These are phyloP conservation scores for Aeoliscus strigatus DNA, from an alignment of 2,797 vertebrate genomes.

Conservation along the genomic window DNA sequence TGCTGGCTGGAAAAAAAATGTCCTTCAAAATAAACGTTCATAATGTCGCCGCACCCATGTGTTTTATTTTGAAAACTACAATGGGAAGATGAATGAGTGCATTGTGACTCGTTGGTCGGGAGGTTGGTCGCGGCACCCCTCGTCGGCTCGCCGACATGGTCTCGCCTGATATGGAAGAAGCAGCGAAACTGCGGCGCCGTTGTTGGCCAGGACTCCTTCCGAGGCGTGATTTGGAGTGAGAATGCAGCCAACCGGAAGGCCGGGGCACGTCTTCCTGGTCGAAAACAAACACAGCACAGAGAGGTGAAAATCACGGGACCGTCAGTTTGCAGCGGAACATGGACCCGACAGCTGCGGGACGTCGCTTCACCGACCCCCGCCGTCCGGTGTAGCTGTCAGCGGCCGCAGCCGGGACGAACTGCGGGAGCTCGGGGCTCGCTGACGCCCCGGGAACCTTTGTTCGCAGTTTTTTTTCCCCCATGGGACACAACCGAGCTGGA, in stretches of 20 bases:
- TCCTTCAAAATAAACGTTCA: no score
- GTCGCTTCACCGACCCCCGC: conserved; percentile 12
- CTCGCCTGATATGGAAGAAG: conserved; percentile 53
- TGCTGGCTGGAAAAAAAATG: no score
- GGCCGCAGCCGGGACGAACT: conserved; percentile 9
- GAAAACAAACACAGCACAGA: conserved; percentile 31
- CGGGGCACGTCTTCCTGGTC: conserved; percentile 22
- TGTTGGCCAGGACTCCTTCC: conserved; percentile 24
- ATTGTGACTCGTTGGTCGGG: not conserved
- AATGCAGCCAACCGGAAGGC: conserved; percentile 42
- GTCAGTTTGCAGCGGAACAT: conserved; percentile 29
- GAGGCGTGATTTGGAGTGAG: conserved; percentile 46
- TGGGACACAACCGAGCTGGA: conserved; percentile 30
- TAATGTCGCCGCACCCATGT: no score
- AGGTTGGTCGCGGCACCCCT: not conserved
- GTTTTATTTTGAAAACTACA: conserved; percentile 37
- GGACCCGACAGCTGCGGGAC: conserved; percentile 37
- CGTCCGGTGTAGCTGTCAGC: conserved; percentile 24
- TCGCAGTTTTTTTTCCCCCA: conserved; percentile 23
- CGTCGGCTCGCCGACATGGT: conserved; percentile 14
- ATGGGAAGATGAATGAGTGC: not conserved
- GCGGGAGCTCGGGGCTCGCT: conserved; percentile 11
- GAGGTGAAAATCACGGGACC: conserved; percentile 16
- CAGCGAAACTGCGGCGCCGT: not conserved
- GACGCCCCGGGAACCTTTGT: conserved; percentile 37